Base-by-base conservation (phyloP, 2,113 vertebrate genomes). In the Lynx canadensis region DNA sequence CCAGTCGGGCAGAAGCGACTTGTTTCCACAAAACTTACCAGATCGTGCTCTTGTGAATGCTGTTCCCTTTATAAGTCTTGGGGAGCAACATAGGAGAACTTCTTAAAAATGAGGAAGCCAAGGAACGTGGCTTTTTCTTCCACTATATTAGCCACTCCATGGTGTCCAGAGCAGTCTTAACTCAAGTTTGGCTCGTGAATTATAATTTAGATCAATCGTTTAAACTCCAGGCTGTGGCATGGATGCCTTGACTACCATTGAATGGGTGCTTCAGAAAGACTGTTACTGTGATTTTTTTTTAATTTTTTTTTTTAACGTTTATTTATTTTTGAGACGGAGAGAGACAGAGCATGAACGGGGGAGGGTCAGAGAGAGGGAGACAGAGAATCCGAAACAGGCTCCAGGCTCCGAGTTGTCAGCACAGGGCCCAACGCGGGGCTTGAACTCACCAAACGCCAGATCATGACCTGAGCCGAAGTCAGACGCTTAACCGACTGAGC, bases 181-280 rank as follows among this genome's bases (percentile, higher is more conserved):
- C 92, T 98, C 89, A 98, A 94, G 80, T 95, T 97, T 29, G 84
- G 87, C 65, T 98, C 50, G 36, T 60, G 91, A 95, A 93, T 97
- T 97, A 98, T 57, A 94, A 55, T 89, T 92, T 95, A 93, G 81
- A 97, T 80, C 90, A 91, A 95, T 96, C 82, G 91, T 96, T 80
- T 10, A 93, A 88, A 95, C 95, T 98, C 69, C 78, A 98, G 89
- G n/a, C 86, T 96, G 6, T 25, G 31, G 23, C 86, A 98, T 89
- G 66, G 45, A 78, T 29, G 48, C 4, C 52, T 91, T 83, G 52
- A 68, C 69, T 94, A 81, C 45, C 36, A 63, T 10, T 90, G 80
- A 92, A 23, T 85, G 50, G 41, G n/a, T 88, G 68, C 50, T 88
- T 94, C 50, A 79, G 55, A 95, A 86, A 96, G 27, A 57, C 18